phyloP scores from a whole-genome alignment of 2,113 vertebrate species.

The Tychaedon coryphoeus region DNA sequence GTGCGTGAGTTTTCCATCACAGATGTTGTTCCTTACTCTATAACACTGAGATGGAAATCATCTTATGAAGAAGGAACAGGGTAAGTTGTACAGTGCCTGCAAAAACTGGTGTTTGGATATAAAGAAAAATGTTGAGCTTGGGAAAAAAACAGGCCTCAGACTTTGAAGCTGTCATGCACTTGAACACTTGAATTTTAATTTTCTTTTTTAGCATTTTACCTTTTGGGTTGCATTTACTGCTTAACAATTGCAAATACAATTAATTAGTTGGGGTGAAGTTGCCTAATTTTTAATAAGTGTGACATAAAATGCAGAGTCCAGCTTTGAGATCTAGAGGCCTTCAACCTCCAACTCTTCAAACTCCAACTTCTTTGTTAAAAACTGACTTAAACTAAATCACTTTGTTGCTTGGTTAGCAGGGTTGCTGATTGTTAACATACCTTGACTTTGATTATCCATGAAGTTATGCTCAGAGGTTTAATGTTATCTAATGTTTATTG shows the following conservation, averaged over 20 bases:
- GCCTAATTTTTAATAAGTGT: neutral
- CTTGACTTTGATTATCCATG: neutral
- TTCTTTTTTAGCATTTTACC: neutral
- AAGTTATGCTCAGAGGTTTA: neutral
- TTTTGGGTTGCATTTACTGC: neutral
- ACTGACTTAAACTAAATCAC: neutral
- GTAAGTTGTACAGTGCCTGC: constrained; percentile 63
- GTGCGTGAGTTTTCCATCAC: constrained; percentile 96
- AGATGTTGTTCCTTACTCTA: constrained; percentile 90
- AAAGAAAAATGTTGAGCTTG: neutral
- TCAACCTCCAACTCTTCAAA: neutral
- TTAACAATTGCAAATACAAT: neutral
- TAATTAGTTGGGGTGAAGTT: neutral
- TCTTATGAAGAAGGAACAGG: constrained; percentile 88
- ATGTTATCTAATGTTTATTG: neutral
- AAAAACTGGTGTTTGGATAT: neutral
- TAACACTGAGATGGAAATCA: constrained; percentile 91
- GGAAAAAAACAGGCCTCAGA: neutral
- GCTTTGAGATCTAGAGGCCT: neutral
- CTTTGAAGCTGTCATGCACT: neutral
- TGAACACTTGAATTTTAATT: neutral
- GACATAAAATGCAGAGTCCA: neutral
- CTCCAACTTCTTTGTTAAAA: neutral
- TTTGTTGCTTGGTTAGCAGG: neutral
- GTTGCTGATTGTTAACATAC: neutral